phyloP scores from a whole-genome alignment of 2,113 vertebrate species.

The Seriola aureovittata region DNA sequence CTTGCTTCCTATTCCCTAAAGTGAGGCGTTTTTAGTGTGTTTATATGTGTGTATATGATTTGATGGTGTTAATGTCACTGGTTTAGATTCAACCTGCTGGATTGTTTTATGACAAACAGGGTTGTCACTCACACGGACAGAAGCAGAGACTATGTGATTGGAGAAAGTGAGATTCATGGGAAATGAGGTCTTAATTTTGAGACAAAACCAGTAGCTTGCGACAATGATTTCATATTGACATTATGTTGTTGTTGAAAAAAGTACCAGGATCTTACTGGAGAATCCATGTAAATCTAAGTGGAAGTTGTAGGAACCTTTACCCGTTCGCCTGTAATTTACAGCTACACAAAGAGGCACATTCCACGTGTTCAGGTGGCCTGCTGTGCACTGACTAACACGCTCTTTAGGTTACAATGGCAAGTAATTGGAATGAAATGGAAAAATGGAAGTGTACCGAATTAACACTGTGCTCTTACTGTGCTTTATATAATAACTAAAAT shows the following conservation, averaged over 20 bases:
- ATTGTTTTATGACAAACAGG: conserved; percentile 16
- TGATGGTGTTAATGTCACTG: neutral
- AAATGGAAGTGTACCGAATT: neutral
- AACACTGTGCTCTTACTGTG: neutral
- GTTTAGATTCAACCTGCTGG: conserved; percentile 19
- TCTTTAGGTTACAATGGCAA: neutral
- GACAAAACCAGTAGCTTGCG: neutral
- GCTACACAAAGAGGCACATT: neutral
- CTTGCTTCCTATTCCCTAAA: conserved; percentile 35
- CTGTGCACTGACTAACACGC: neutral
- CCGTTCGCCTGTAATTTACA: no score
- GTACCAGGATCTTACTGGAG: no score
- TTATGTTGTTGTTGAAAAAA: neutral
- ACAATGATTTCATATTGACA: neutral
- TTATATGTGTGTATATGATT: conserved; percentile 24
- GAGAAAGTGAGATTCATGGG: neutral
- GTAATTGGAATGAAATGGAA: neutral
- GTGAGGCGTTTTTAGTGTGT: conserved; percentile 6
- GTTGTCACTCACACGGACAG: conserved; percentile 1
- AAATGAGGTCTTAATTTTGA: conserved; percentile 15
- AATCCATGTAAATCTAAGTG: neutral
- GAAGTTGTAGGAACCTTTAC: neutral
- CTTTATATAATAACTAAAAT: no score
- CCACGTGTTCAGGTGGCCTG: neutral
- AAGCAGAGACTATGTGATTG: neutral